Evolutionary conservation across 2,113 vertebrate genomes (phyloP), one percentile per base, ranked within the genome.

Genomic region (Sakesphorus luctuosus): DNA sequence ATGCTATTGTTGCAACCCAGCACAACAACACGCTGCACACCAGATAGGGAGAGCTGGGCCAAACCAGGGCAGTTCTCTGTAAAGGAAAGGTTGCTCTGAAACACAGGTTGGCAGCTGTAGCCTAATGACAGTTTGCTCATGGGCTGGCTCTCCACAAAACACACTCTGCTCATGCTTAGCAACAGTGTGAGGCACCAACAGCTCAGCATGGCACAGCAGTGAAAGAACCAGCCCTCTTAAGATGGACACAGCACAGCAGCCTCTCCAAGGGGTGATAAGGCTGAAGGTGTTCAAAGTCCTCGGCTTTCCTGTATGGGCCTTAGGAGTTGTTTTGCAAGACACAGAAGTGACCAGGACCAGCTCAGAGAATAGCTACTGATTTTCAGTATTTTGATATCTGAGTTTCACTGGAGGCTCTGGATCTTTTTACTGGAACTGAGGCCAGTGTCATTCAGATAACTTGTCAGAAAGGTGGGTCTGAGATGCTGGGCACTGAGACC

Each of bases 91-190:
- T 20, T 67, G 38, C 25, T 65, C 59, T 87, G 76, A 59, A 91
- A 77, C 29, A 58, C 44, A 89, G 23, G 10, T 11, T 81, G 50
- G 47, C 38, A 74, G 29, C 61, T 81, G n/a, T 4, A 84, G 50
- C 50, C 65, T 53, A 10, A 62, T 47, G 50, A 53, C 55, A 77
- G 87, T 50, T 69, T 85, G 53, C 58, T 61, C 10, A 4, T 15
- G 50, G 89, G 62, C 83, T 95, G 92, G 53, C 25, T 94, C 69
- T 74, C 58, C 74, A 93, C 36, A 74, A 61, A 90, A 55, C 38
- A 56, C 18, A 28, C 58, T 68, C 90, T 88, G 63, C n/a, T n/a
- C 28, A 47, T 0, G 1, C 56, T 82, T 36, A 47, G 73, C 59
- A 84, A 71, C 43, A 72, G 25, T 8, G 13, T 13, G 75, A 86